phyloP scores from a whole-genome alignment of 2,113 vertebrate species.

The Epinephelus fuscoguttatus region DNA sequence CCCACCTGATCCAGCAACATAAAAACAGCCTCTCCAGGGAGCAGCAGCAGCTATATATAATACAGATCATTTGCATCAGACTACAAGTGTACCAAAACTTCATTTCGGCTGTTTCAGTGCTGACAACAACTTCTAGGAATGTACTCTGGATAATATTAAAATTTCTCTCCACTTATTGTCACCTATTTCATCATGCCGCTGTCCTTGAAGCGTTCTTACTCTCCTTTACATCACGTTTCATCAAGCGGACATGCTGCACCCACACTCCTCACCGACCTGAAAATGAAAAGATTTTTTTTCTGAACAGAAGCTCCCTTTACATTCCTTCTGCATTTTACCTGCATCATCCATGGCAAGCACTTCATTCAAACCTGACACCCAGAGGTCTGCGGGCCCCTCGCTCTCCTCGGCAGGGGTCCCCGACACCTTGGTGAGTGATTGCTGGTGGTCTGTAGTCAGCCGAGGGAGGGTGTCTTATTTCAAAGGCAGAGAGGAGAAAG shows the following conservation, averaged over 20 bases:
- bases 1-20: constrained; percentile 51
- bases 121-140: constrained; percentile 8
- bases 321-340: neutral
- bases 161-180: constrained; percentile 10
- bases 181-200: constrained; percentile 41
- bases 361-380: constrained; percentile 22
- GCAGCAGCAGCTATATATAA: constrained; percentile 53
- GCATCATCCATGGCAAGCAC: neutral
- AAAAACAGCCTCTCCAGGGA: constrained; percentile 35
- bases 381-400: constrained; percentile 16
- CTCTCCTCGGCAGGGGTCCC: constrained; percentile 24
- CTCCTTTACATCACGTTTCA: constrained; percentile 45
- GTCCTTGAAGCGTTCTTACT: constrained; percentile 40
- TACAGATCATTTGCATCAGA: constrained; percentile 45
- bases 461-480: constrained; percentile 56
- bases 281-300: neutral
- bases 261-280: neutral
- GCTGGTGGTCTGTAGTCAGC: constrained; percentile 48
- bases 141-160: neutral
- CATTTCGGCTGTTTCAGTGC: neutral
- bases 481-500: constrained; percentile 58
- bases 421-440: constrained; percentile 35
- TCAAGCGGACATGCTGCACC: constrained; percentile 16
- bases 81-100: constrained; percentile 11
- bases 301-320: neutral